phyloP scores from a whole-genome alignment of 2,113 vertebrate species.

The Pseudolaguvia tuberculata region DNA sequence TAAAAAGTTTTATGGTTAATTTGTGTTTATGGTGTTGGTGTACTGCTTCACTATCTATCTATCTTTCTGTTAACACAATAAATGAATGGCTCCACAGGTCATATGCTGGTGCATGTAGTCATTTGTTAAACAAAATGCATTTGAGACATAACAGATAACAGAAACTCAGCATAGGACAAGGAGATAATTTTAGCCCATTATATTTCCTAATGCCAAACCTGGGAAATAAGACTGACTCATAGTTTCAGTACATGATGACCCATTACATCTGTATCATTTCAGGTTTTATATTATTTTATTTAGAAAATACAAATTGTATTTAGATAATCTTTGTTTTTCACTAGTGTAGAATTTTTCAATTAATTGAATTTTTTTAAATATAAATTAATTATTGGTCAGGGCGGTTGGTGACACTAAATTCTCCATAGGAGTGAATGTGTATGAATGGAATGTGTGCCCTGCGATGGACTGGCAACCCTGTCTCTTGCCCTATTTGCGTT shows the following conservation, averaged over 20 bases:
- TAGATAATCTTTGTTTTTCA: no score
- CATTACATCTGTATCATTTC: background rate
- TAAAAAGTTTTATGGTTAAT: background rate
- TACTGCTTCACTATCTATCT: background rate
- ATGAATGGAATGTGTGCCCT: no score
- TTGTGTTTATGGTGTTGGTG: background rate
- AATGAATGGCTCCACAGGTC: background rate
- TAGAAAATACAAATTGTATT: no score
- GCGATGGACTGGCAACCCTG: no score
- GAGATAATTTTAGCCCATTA: background rate
- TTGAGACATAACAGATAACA: background rate
- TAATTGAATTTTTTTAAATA: no score
- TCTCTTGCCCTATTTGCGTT: no score
- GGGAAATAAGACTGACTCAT: background rate
- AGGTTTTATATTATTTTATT: background rate
- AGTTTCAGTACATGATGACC: background rate
- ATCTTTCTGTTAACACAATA: no score
- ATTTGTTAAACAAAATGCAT: background rate
- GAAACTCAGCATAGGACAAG: conserved; percentile 1
- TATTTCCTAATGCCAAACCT: background rate
- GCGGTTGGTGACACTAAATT: no score
- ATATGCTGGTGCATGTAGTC: background rate
- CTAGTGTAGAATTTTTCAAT: no score
- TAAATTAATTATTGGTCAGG: no score
- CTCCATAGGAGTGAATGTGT: no score